phyloP scores from a whole-genome alignment of 2,113 vertebrate species.

The Ctenomys sociabilis region DNA sequence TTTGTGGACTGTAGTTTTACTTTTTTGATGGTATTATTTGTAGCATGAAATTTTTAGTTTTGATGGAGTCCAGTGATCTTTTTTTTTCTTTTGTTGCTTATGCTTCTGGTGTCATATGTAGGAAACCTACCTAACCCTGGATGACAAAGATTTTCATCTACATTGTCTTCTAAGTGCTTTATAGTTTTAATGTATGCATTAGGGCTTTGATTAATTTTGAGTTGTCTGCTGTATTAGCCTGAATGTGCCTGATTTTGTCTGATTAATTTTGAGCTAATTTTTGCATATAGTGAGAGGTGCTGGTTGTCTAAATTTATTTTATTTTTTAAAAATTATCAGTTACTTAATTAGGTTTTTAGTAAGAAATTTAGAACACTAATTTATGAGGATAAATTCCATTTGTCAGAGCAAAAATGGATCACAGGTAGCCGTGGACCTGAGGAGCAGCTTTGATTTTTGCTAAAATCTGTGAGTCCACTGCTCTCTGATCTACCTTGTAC shows the following conservation, averaged over 20 bases:
- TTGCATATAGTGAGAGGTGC: background rate
- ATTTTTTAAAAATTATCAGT: no score
- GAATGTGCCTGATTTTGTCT: background rate
- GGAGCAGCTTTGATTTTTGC: no score
- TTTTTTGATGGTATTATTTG: background rate
- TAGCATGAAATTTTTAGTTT: background rate
- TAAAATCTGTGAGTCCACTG: no score
- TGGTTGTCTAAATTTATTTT: background rate
- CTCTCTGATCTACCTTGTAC: no score
- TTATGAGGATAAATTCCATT: no score
- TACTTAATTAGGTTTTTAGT: no score
- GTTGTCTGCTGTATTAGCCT: background rate
- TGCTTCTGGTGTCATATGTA: background rate
- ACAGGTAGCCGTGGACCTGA: no score
- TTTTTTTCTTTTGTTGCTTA: background rate
- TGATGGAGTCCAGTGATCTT: background rate
- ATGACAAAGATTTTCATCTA: background rate
- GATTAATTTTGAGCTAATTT: constrained; percentile 33
- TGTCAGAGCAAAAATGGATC: no score
- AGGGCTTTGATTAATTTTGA: constrained; percentile 33
- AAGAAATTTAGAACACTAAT: no score
- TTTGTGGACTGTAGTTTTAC: background rate
- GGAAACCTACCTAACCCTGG: background rate
- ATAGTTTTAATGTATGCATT: background rate
- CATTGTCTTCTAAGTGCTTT: background rate